A percentile compares a stretch with the other conserved stretches of the same genome.
Evolutionary conservation across 37 sponge, comb jelly and placozoan genomes (phyloP).

Genomic region (Bolinopsis microptera): DNA sequence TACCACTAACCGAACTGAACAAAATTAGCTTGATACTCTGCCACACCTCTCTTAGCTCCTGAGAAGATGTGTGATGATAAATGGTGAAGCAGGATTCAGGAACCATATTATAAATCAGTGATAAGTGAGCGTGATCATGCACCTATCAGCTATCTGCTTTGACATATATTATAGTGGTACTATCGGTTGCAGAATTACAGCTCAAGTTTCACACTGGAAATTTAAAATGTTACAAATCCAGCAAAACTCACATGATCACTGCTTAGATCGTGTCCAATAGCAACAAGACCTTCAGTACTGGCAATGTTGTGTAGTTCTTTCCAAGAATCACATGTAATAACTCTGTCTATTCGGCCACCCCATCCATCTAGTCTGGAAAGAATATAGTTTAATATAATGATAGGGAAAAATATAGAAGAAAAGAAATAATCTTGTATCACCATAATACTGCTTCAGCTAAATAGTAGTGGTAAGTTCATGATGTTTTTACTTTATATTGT

Average conservation of each 20-base stretch:
- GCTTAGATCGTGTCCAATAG: slow-evolving; percentile 73
- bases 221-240: too few species aligned
- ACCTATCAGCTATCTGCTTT: too few species aligned
- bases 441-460: neutral
- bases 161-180: too few species aligned
- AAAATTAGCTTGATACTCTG: slow-evolving; percentile 80
- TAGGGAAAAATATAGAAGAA: neutral
- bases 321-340: slow-evolving; percentile 82
- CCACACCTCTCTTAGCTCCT: slow-evolving; percentile 13
- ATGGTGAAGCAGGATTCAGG: neutral
- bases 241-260: neutral
- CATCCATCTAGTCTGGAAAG: slow-evolving; percentile 72
- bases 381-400: neutral
- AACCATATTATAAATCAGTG: too few species aligned
- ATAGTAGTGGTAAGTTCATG: neutral
- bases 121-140: too few species aligned
- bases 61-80: neutral
- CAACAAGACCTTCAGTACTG: slow-evolving; percentile 86
- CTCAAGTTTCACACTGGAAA: too few species aligned
- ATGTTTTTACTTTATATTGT: neutral
- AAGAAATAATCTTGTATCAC: neutral
- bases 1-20: slow-evolving; percentile 85
- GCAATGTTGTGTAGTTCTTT: slow-evolving; percentile 76
- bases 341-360: slow-evolving; percentile 81
- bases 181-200: too few species aligned